Base-by-base conservation (phyloP, 2,113 vertebrate genomes). In the Stigmatopora argus region DNA sequence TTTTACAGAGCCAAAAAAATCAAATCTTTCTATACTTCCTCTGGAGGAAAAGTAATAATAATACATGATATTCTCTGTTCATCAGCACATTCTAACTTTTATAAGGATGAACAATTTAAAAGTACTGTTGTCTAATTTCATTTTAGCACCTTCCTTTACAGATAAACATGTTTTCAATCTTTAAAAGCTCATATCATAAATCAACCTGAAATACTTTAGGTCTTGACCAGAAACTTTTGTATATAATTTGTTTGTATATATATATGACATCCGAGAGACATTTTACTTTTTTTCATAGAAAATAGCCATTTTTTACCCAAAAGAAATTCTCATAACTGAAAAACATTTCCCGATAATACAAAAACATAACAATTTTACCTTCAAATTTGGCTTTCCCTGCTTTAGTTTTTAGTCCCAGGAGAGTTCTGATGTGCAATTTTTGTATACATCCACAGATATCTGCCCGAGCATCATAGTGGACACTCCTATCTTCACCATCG, bases 401-500 rank as follows among this genome's bases (percentile, higher is more conserved):
- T 44, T 21, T 14, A 21, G 59, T 56, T 70, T 56, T 17, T 6
- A 71, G n/a, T 51, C 56, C 62, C 11, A 46, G 34, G 19, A 49
- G 55, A 65, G 65, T 74, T 47, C 61, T 70, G 35, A n/a, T 52
- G 45, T 34, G 63, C 55, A 45, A 51, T 60, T 23, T 1, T 23
- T 1, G 3, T 66, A 18, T 83, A 69, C 77, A 79, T 87, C 71
- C 51, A 61, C 47, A 77, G 61, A 64, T 60, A 52, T 67, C 68
- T 6, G 52, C 63, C 49, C 55, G 74, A 86, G 85, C 89, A 91
- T 89, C 89, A 72, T 58, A 56, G 18, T 72, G 64, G 81, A 80
- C 83, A 80, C 90, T 78, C 86, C 86, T 86, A 86, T 76, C 83
- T 57, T 68, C 84, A 86, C 65, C 74, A 82, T 58, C 31, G 18